Conservation (phyloP, 2,113 vertebrate species). For the Oriolus oriolus region DNA sequence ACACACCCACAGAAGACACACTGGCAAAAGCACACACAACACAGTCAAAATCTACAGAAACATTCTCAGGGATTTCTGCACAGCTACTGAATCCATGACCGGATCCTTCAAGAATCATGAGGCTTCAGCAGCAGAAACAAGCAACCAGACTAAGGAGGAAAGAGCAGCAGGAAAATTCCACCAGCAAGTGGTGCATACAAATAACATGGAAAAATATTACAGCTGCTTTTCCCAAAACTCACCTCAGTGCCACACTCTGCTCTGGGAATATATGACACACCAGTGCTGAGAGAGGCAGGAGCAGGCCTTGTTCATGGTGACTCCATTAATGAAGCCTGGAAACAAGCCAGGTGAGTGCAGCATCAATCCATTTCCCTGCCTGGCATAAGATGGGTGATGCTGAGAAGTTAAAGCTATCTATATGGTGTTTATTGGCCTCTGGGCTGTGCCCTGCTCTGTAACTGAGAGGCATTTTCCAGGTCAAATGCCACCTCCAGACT, state of each 20-base stretch:
- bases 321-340: not conserved
- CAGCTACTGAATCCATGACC: not conserved
- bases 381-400: not conserved
- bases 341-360: not conserved
- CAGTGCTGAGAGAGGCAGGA: not conserved
- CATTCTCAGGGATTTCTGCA: not conserved
- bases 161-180: not conserved
- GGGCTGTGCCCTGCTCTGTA: not conserved
- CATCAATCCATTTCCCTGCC: not conserved
- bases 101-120: not conserved
- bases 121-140: not conserved
- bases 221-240: not conserved
- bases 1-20: not conserved
- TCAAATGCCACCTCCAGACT: not conserved
- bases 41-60: not conserved
- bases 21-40: not conserved
- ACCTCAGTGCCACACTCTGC: not conserved
- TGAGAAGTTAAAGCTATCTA: not conserved
- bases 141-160: not conserved
- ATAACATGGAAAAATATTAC: accelerated
- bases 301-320: not conserved
- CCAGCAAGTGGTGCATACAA: accelerated
- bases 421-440: not conserved
- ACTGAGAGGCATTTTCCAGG: not conserved
- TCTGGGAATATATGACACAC: not conserved